Evolutionary conservation across 2,888 invertebrate species (phyloP), one percentile per base, ranked within the genome.

Genomic region (Micoletzkya japonica): DNA sequence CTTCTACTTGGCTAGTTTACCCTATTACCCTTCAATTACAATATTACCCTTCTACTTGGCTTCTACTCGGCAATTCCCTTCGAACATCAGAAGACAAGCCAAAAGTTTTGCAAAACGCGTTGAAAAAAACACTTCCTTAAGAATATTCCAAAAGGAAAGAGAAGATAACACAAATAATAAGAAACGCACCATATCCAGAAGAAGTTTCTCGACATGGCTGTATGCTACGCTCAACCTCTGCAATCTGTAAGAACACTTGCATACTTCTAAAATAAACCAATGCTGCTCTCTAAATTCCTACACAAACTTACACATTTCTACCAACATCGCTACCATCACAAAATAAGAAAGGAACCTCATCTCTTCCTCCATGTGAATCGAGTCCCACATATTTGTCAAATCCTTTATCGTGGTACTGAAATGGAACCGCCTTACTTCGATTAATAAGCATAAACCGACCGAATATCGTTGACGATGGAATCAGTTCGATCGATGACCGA

Each of bases 121-220:
- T n/a, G n/a, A n/a, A n/a, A n/a, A n/a, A n/a, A n/a, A n/a, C n/a
- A n/a, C n/a, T n/a, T n/a, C n/a, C n/a, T n/a, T n/a, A n/a, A n/a
- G n/a, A n/a, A n/a, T n/a, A n/a, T n/a, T n/a, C n/a, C n/a, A n/a
- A 44, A 44, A 14, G 20, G 20, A 44, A 14, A 44, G 44, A 44
- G n/a, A n/a, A n/a, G n/a, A n/a, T n/a, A n/a, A n/a, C n/a, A n/a
- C n/a, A n/a, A 44, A 44, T 44, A 44, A 44, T 14, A 14, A 44
- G 44, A 44, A n/a, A 52, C 6, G 6, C 20, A 61, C 61, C 61
- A 61, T 61, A 32, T 61, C 61, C 7, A 32, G 24, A 20, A 61
- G 49, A 17, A 61, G 61, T 14, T 3, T 30, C 49, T 61, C 61
- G 26, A 61, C 24, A 26, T 49, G 49, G 10, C n/a, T 26, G 49